Conservation (phyloP, 2,888 invertebrate genomes). For the Ptychoptera contaminata region DNA sequence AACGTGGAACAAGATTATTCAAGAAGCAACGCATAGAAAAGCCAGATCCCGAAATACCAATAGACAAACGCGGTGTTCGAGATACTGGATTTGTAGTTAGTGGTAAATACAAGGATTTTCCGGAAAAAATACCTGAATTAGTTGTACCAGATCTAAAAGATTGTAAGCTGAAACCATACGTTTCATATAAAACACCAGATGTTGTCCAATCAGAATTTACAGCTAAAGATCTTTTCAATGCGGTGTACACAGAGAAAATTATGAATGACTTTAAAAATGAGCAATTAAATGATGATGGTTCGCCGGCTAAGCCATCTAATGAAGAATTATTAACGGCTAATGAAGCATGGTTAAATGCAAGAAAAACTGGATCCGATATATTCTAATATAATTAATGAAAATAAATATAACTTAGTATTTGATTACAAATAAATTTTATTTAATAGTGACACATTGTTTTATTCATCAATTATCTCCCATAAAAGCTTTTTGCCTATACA, state of each 20-base stretch:
- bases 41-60: conserved; percentile 45
- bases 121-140: conserved; percentile 83
- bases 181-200: conserved; percentile 67
- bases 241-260: conserved; percentile 66
- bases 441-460: background rate
- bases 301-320: conserved; percentile 51
- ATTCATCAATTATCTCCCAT: conserved; percentile 22
- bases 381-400: conserved; percentile 31
- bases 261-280: conserved; percentile 53
- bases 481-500: conserved; percentile 45
- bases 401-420: conserved; percentile 1
- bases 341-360: conserved; percentile 52
- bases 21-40: conserved; percentile 34
- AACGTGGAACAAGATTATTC: conserved; percentile 53
- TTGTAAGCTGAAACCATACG: conserved; percentile 84
- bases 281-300: conserved; percentile 52
- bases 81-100: conserved; percentile 41
- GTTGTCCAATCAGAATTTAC: conserved; percentile 70
- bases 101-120: conserved; percentile 44
- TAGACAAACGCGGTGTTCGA: conserved; percentile 55
- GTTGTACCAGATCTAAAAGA: conserved; percentile 78
- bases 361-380: conserved; percentile 68
- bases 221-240: conserved; percentile 64
- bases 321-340: conserved; percentile 55
- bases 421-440: background rate